Evolutionary conservation across 2,113 vertebrate genomes (phyloP), one percentile per base, ranked within the genome.

Genomic region (Kobus ellipsiprymnus): DNA sequence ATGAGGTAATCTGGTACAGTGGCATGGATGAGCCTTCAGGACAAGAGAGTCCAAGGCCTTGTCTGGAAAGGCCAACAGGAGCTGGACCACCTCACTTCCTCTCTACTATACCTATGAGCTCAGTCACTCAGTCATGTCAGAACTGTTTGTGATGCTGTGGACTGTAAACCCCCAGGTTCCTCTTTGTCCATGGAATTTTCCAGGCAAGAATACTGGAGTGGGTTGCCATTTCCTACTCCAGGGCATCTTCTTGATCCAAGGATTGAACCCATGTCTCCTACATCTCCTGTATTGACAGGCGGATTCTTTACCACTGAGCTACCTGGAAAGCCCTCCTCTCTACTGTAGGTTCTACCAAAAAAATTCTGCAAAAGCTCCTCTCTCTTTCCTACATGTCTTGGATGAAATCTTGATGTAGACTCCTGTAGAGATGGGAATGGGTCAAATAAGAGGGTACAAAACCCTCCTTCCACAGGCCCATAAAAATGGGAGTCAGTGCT

Each of bases 1-100:
- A 9, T 48, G 52, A 21, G 8, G 46, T 64, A 60, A 23, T 7
- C 17, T 9, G 14, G 11, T 57, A 7, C 36, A n/a, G 3, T 9
- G 6, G 6, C 19, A 8, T 4, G 33, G n/a, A 25, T 14, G 15
- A 33, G 2, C 2, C 12, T 0, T 9, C 17, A 62, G 80, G 48
- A 13, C 11, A 13, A 40, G 57, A 44, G 77, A 62, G 1, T 9
- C 55, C 15, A 16, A 59, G 44, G 27, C 29, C 82, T 83, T 52
- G 5, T 77, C 27, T 54, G 48, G 4, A 60, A 54, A 30, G 59
- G 44, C 27, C 77, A 54, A 36, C 7, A 21, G 80, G 81, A 62
- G 44, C 2, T 17, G 9, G 57, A 59, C 5, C 21, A 59, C 3
- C 40, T 90, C 7, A 36, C 60, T 67, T 89, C 50, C 64, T 44